A percentile compares a stretch with the other conserved stretches of the same genome.
Conservation (phyloP, 2,797 vertebrate species). For the Sebastes hopkinsi region DNA sequence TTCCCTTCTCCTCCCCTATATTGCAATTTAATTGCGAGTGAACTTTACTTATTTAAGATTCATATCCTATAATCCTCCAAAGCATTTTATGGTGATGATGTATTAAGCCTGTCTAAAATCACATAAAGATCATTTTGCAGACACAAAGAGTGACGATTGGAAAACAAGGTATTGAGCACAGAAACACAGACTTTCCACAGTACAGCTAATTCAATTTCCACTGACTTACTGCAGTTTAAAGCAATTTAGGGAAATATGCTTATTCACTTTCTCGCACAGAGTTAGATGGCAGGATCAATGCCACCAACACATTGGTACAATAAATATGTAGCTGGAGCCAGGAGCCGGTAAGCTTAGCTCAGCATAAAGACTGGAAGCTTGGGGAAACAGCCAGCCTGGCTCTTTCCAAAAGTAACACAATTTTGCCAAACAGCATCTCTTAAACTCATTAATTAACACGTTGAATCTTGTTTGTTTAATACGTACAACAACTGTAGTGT, state of each 20-base stretch:
- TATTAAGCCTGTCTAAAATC: not conserved
- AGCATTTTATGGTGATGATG: conserved; percentile 2
- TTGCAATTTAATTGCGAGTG: not conserved
- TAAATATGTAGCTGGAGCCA: not conserved
- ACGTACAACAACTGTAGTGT: not conserved
- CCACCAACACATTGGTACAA: not conserved
- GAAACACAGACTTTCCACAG: too few relatives aligned
- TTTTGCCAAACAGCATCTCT: not conserved
- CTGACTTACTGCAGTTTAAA: not conserved
- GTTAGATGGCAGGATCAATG: not conserved
- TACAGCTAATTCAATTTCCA: not conserved
- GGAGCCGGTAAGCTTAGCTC: not conserved
- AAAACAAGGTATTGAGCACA: not conserved
- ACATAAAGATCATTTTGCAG: not conserved
- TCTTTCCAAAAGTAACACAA: not conserved
- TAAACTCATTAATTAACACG: not conserved
- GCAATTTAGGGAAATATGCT: not conserved
- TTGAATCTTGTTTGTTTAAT: not conserved
- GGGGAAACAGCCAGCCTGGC: not conserved
- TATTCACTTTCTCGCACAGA: not conserved
- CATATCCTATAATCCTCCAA: not conserved
- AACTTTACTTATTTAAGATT: not conserved
- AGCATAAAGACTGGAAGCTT: not conserved
- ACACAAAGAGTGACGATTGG: not conserved
- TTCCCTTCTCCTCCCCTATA: not conserved